A percentile compares a stretch with the other conserved stretches of the same genome.
phyloP scores from a whole-genome alignment of 2,888 invertebrate species.

The Entomobrya multifasciata region DNA sequence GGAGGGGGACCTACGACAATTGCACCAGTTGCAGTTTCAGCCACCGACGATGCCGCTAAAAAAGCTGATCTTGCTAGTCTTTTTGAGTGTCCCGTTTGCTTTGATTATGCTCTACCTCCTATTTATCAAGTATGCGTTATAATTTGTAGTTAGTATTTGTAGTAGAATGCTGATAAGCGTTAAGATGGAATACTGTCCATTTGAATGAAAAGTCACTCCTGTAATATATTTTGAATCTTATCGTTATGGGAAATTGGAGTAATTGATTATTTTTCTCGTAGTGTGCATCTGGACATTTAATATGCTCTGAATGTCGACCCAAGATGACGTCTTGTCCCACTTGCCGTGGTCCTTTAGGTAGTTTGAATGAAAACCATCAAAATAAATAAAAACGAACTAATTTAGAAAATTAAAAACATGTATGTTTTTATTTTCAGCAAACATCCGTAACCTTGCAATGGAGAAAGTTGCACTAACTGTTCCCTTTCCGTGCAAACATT shows the following conservation, averaged over 20 bases:
- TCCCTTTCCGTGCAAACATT: conserved; percentile 99
- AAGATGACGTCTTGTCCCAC: conserved; percentile 85
- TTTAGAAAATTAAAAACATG: too few relatives aligned
- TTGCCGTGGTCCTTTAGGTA: conserved; percentile 85
- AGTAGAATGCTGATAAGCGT: neutral
- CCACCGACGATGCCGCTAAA: conserved; percentile 81
- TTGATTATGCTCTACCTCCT: conserved; percentile 99
- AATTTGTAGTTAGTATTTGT: too few relatives aligned
- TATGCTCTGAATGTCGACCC: conserved; percentile 84
- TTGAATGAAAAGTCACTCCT: neutral
- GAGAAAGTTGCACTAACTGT: conserved; percentile 99
- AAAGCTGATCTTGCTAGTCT: conserved; percentile 89
- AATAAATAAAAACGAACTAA: too few relatives aligned
- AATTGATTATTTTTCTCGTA: conserved; percentile 81
- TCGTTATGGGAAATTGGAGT: conserved; percentile 78
- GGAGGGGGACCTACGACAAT: conserved; percentile 32
- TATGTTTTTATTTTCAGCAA: conserved; percentile 84
- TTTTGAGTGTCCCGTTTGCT: conserved; percentile 98
- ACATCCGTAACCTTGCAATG: conserved; percentile 99
- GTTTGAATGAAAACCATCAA: too few relatives aligned
- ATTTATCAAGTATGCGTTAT: conserved; percentile 83
- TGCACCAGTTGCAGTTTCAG: conserved; percentile 40
- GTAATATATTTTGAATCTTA: neutral
- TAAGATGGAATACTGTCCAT: neutral
- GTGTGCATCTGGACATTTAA: conserved; percentile 85